Base-by-base conservation (phyloP, 2,888 invertebrate species). In the Folsomia manolachei region DNA sequence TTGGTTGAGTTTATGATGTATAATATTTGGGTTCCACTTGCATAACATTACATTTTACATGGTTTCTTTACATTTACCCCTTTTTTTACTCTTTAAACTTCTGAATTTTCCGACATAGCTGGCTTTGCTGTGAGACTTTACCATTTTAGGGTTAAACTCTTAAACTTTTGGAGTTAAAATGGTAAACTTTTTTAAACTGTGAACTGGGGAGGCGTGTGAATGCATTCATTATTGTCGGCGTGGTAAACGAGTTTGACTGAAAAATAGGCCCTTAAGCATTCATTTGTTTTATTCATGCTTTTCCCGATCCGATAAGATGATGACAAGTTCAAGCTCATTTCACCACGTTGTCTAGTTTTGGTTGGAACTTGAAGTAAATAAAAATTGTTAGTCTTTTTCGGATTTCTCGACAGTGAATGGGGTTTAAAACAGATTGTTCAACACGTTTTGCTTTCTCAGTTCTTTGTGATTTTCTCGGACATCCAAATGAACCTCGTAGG, bases 211-310 rank as follows among this genome's bases (percentile, higher is more conserved):
- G 69, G 69, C 72, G 72, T 72, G 72, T 51, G 69, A 72, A 72
- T 69, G 64, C 72, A 69, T 69, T 69, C 69, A 69, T 71, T 71
- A 56, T 39, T 39, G 64, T 69, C 64, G 69, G 63, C 63, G n/a
- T 64, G 63, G 52, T 64, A 18, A 52, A 21, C 53, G 39, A 23
- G 24, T 71, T 63, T 66, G 26, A 51, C 25, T 60, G 1, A 71
- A 71, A 70, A 66, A 65, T 52, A 7, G 25, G 26, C 53, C 52
- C 25, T 18, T 63, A 62, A 70, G 56, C 23, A 53, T 23, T 63
- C 23, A 11, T 11, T 63, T 63, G 63, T 63, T 63, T 63, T 63
- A 63, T 25, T 25, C 21, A 23, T 56, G 19, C 19, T 56, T 56
- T 56, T 4, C 19, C 56, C 56, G 21, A 21, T 56, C 56, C 21